A percentile compares a stretch with the other conserved stretches of the same genome.
Conservation (phyloP, 2,888 invertebrate genomes). For the Ophioninae sp. region DNA sequence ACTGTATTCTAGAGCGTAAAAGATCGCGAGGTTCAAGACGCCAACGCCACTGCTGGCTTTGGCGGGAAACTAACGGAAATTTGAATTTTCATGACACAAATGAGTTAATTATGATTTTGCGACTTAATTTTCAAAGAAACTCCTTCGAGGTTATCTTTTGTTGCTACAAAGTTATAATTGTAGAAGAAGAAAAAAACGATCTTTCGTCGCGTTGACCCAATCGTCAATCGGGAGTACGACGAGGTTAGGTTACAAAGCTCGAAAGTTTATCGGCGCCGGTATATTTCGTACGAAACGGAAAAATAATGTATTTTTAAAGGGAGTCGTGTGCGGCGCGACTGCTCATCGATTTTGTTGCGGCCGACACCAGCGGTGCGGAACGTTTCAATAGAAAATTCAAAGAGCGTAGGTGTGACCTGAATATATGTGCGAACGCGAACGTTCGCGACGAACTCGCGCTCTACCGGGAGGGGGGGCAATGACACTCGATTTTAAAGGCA, state of each 20-base stretch:
- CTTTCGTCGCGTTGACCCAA: no score
- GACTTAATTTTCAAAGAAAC: no score
- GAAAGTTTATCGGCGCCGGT: neutral
- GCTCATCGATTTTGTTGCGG: neutral
- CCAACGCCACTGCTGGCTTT: no score
- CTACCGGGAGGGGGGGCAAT: neutral
- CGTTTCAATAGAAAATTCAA: conserved; percentile 34
- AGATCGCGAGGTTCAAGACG: no score
- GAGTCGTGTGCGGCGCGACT: neutral
- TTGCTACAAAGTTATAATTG: no score
- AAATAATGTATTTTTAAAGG: neutral
- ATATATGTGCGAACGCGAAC: conserved; percentile 8
- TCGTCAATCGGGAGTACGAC: neutral
- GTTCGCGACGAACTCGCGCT: neutral
- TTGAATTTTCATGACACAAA: no score
- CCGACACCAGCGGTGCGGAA: neutral
- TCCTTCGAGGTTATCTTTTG: no score
- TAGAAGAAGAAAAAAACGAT: no score
- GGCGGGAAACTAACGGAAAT: no score
- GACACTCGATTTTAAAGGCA: conserved; percentile 19
- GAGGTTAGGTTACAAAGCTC: neutral
- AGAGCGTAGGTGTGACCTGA: conserved; percentile 27
- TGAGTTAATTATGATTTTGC: no score
- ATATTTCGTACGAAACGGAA: neutral
- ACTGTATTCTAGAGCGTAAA: no score